phyloP scores from a whole-genome alignment of 64 coral and sea anemone species.

The Hydrozoanthus tunicans region DNA sequence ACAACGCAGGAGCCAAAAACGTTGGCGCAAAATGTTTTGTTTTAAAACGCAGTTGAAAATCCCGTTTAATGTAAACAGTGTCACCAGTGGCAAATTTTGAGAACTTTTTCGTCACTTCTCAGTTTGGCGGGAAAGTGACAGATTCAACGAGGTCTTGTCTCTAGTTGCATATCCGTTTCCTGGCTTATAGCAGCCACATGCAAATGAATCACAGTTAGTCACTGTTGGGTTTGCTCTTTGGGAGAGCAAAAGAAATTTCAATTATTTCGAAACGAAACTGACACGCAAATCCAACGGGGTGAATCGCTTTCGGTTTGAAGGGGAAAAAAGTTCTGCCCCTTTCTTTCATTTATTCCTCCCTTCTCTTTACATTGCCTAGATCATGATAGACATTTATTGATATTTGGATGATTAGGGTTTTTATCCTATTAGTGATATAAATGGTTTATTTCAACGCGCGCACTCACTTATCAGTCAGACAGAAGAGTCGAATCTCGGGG shows the following conservation, averaged over 20 bases:
- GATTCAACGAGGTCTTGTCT: constrained; percentile 54
- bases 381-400: constrained; percentile 43
- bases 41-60: constrained; percentile 10
- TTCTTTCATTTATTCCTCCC: background rate
- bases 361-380: constrained; percentile 19
- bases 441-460: constrained; percentile 48
- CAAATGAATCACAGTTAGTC: constrained; percentile 58
- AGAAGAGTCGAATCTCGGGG: background rate
- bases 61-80: constrained; percentile 40
- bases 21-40: background rate
- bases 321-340: background rate
- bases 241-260: constrained; percentile 56
- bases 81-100: constrained; percentile 29
- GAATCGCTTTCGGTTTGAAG: background rate
- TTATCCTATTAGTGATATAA: constrained; percentile 61
- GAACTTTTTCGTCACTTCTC: constrained; percentile 55
- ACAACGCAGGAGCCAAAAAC: background rate
- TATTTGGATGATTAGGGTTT: constrained; percentile 42
- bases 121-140: constrained; percentile 56
- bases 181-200: constrained; percentile 31
- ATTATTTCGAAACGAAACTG: constrained; percentile 32
- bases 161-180: constrained; percentile 52
- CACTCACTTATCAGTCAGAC: constrained; percentile 44
- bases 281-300: constrained; percentile 22
- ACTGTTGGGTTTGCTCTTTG: constrained; percentile 50